Percentiles rank a stretch among this genome's conserved stretches.
Conservation (phyloP, 1,140 invertebrate species). For the Nautilus pompilius region DNA sequence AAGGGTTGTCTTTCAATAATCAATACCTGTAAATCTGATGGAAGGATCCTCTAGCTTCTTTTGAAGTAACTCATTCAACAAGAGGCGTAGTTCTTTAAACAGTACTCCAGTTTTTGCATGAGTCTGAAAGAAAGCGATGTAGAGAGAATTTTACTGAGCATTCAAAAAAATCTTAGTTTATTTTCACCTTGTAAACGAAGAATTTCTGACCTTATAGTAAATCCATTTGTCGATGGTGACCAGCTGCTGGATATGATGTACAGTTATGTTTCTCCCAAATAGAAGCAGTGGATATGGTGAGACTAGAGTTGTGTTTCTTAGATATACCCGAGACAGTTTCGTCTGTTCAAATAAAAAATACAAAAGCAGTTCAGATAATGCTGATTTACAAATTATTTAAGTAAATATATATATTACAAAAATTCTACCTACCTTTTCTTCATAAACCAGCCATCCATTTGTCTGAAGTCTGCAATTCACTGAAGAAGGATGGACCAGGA, state of each 20-base stretch:
- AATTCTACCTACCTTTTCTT: constrained; percentile 41
- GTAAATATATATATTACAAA: background rate
- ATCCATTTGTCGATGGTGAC: constrained; percentile 72
- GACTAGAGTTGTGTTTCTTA: constrained; percentile 77
- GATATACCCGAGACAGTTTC: constrained; percentile 61
- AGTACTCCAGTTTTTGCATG: constrained; percentile 47
- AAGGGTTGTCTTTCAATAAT: no score
- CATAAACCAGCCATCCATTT: constrained; percentile 43
- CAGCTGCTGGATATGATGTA: constrained; percentile 40
- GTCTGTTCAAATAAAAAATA: constrained; percentile 25
- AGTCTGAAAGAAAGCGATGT: constrained; percentile 23
- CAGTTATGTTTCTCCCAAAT: constrained; percentile 65
- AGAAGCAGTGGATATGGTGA: constrained; percentile 72
- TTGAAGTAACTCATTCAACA: constrained; percentile 37
- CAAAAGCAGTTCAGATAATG: background rate
- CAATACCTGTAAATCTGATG: constrained; percentile 28
- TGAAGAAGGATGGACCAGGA: constrained; percentile 43
- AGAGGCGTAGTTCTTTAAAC: constrained; percentile 39
- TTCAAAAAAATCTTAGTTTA: background rate
- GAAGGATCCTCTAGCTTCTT: constrained; percentile 38
- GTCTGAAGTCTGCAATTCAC: constrained; percentile 41
- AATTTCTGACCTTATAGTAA: constrained; percentile 63
- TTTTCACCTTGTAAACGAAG: background rate
- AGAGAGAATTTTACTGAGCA: no score
- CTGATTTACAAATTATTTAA: no score